Percentiles rank a stretch among this genome's conserved stretches.
These are phyloP conservation scores for Platorchestia sp. DNA, from an alignment of 1,140 invertebrate genomes.

Conservation along the genomic window DNA sequence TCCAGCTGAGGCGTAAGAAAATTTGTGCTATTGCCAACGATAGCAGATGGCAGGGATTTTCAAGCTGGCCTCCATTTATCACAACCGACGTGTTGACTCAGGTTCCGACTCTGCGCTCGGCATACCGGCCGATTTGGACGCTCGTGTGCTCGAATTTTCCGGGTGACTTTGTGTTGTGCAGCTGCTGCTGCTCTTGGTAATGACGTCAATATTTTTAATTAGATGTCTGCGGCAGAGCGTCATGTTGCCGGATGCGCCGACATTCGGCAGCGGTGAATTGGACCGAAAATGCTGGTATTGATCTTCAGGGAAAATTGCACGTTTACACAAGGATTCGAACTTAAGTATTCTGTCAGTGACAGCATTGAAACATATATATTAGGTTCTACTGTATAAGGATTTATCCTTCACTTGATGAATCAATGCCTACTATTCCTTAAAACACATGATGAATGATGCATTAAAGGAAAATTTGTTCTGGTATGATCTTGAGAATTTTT, in stretches of 20 bases:
- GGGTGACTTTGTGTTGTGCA: neutral
- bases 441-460: too few relatives aligned
- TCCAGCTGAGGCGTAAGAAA: neutral
- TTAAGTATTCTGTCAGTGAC: too few relatives aligned
- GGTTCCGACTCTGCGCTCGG: neutral
- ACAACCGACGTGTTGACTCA: neutral
- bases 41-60: neutral
- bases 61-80: neutral
- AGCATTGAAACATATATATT: too few relatives aligned
- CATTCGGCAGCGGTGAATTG: neutral
- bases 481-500: too few relatives aligned
- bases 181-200: neutral
- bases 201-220: neutral
- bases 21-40: slow-evolving; percentile 7
- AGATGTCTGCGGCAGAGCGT: neutral
- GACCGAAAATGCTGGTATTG: too few relatives aligned
- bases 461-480: too few relatives aligned
- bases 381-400: too few relatives aligned
- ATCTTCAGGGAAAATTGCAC: too few relatives aligned
- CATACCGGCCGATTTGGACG: neutral
- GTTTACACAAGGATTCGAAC: too few relatives aligned
- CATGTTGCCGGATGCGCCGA: neutral
- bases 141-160: neutral
- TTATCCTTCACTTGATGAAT: too few relatives aligned
- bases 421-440: too few relatives aligned